phyloP scores from a whole-genome alignment of 2,888 invertebrate genomes.

The Noctua janthe region DNA sequence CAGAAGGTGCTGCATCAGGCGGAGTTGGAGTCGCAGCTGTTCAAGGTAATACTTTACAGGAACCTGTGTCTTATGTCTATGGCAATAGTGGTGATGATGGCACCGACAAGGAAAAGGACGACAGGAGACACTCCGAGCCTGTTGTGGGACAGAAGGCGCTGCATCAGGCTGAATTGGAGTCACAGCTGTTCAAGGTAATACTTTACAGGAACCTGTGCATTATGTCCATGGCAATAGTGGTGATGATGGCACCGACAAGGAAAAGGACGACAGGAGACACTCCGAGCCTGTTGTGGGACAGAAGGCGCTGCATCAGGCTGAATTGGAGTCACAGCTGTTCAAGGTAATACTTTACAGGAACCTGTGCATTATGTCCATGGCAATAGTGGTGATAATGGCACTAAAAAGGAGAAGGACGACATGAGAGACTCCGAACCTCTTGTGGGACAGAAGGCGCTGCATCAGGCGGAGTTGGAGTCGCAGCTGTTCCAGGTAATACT shows the following conservation, averaged over 20 bases:
- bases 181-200: constrained; percentile 95
- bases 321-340: constrained; percentile 96
- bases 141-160: constrained; percentile 86
- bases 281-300: constrained; percentile 80
- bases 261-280: constrained; percentile 76
- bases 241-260: constrained; percentile 74
- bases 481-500: constrained; percentile 94
- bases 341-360: constrained; percentile 89
- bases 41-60: constrained; percentile 91
- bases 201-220: too few relatives aligned
- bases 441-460: constrained; percentile 89
- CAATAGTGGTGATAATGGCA: constrained; percentile 46
- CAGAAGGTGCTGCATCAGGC: constrained; percentile 93
- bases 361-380: too few relatives aligned
- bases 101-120: constrained; percentile 76
- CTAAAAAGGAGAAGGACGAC: constrained; percentile 77
- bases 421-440: constrained; percentile 80
- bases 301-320: constrained; percentile 94
- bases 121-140: constrained; percentile 80
- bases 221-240: too few relatives aligned
- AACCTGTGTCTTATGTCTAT: too few relatives aligned
- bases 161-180: constrained; percentile 97
- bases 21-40: constrained; percentile 96
- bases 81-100: constrained; percentile 40
- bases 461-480: constrained; percentile 97